Evolutionary conservation across 1,140 invertebrate species (phyloP), one percentile per base, ranked within the genome.

Genomic region (Adelges cooleyi): DNA sequence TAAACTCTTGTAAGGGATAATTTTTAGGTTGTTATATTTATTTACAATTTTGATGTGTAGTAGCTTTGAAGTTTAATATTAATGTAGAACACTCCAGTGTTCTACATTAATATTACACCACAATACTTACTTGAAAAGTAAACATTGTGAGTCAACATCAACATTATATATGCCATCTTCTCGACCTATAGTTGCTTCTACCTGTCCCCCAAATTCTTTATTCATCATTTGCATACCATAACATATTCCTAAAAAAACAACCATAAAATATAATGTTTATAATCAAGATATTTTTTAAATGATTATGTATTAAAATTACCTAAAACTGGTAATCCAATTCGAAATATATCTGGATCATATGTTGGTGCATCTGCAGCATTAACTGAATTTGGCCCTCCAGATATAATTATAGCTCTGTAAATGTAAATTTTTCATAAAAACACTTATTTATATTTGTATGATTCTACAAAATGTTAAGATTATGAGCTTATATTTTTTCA

Each of bases 171-270:
- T 92, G 25, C 96, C 96, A 81, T 99, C 96, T 79, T 98, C 95
- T 69, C 95, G 79, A 3, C 82, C 80, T 67, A 90, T 86, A 74
- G 92, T 94, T 69, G 86, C 81, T 10, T 85, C 77, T 40, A 99
- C 91, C 4, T 85, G 86, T n/a, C 96, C 96, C 10, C 91, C 92
- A 75, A 95, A 97, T 75, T 96, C 91, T 78, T 97, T 97, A 75
- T 98, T 98, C 77, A 99, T 84, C 86, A 99, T 89, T 80, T 98
- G 95, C 87, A 99, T 94, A 44, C 96, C 96, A 80, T 99, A 99
- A 77, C 96, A 99, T 72, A 99, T 99, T 69, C 89, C 89, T 84
- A 70, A 29, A 66, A 56, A 22, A 22, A 65, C 46, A 66, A 36
- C 49, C 18, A 6, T 33, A 15, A 59, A 50, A 18, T 9, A 50